Evolutionary conservation across 1,140 invertebrate genomes (phyloP).

Genomic region (Drosophila neocordata): DNA sequence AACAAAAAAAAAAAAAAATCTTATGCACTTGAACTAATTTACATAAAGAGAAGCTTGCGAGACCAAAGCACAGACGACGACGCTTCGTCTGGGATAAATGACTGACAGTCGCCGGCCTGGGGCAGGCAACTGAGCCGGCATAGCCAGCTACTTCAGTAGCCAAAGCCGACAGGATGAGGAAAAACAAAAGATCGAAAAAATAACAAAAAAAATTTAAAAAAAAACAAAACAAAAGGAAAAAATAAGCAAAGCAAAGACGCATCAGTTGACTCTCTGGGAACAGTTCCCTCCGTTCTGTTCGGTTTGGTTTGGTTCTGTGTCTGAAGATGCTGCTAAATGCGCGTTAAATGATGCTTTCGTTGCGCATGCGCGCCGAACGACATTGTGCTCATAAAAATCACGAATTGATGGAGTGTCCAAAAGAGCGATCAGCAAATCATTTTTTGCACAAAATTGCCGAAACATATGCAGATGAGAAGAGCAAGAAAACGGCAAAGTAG

Average conservation of each 20-base stretch:
- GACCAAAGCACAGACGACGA: slow-evolving; percentile 36
- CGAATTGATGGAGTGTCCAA: slow-evolving; percentile 82
- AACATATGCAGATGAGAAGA: slow-evolving; percentile 74
- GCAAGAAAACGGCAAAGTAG: slow-evolving; percentile 25
- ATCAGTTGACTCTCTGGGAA: slow-evolving; percentile 8
- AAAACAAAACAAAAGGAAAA: not conserved
- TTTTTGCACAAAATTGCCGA: slow-evolving; percentile 80
- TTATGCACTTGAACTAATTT: slow-evolving; percentile 73
- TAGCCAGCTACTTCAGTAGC: slow-evolving; percentile 78
- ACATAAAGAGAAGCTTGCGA: slow-evolving; percentile 61
- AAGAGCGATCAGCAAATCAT: slow-evolving; percentile 78
- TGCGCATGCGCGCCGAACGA: slow-evolving; percentile 70
- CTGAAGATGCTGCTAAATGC: slow-evolving; percentile 62
- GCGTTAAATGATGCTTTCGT: slow-evolving; percentile 81
- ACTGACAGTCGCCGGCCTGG: slow-evolving; percentile 66
- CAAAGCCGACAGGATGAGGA: slow-evolving; percentile 49
- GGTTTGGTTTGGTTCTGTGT: not conserved
- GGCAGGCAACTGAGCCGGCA: slow-evolving; percentile 46
- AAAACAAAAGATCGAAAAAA: slow-evolving; percentile 11
- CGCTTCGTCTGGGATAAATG: slow-evolving; percentile 69
- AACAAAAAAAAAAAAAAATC: slow-evolving; percentile 1
- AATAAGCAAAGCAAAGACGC: slow-evolving; percentile 9
- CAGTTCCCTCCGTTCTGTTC: not conserved
- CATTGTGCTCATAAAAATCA: slow-evolving; percentile 82
- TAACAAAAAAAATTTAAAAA: slow-evolving; percentile 27